Evolutionary conservation across 2,797 vertebrate genomes (phyloP), one percentile per base, ranked within the genome.

Genomic region (Cyclura pinguis): DNA sequence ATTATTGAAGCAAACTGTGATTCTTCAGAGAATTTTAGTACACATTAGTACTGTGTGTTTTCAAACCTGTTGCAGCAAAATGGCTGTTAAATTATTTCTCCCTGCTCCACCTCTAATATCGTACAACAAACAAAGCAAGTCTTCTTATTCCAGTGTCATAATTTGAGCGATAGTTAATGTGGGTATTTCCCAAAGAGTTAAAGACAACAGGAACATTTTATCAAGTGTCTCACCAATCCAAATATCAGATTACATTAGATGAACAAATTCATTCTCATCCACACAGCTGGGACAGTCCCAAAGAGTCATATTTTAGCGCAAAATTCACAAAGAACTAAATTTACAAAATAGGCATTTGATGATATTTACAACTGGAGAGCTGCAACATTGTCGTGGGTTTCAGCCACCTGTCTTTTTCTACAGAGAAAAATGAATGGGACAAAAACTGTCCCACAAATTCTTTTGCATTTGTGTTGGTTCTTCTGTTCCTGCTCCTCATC

Each of bases 1-100:
- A 80, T 85, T 27, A 88, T 69, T 55, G 69, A 38, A 85, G 69
- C 69, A 90, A 92, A 88, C 81, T n/a, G 93, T 35, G 6, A 76
- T 77, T 82, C 16, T 35, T 81, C 35, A 77, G 29, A 42, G 2
- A 42, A 52, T 3, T 76, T 76, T 18, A n/a, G 16, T n/a, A 52
- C 9, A 2, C 22, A 16, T 73, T 20, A 85, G 50, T 73, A 84
- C 6, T 29, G 42, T 85, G 52, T 22, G 13, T 52, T 38, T 29
- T 42, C 64, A 35, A 89, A 67, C 80, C 86, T 55, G 6, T 84
- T 67, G 35, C 42, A 57, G 50, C 10, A 72, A 10, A 29, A 73
- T 38, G 20, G 29, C 7, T 67, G 59, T 9, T 24, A 88, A 73
- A 14, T 82, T 57, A 82, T 57, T 81, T 12, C 50, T 18, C 64